Percentiles rank a stretch among this genome's conserved stretches.
phyloP scores from a whole-genome alignment of 2,113 vertebrate species.

The Ictidomys tridecemlineatus region DNA sequence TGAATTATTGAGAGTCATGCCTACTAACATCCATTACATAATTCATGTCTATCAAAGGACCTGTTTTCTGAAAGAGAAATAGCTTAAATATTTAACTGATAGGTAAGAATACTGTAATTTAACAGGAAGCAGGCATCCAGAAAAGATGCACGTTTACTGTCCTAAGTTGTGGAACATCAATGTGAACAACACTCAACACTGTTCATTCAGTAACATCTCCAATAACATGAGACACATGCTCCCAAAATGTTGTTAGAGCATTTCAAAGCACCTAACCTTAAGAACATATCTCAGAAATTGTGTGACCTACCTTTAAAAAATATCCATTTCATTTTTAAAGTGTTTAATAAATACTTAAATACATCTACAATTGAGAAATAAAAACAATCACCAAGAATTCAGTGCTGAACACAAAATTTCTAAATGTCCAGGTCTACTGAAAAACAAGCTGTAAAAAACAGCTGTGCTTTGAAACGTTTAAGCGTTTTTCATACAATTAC shows the following conservation, averaged over 20 bases:
- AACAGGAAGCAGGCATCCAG: slow-evolving; percentile 28
- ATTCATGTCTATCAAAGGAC: slow-evolving; percentile 41
- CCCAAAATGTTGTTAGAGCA: slow-evolving; percentile 8
- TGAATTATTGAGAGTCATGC: slow-evolving; percentile 58
- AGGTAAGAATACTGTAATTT: slow-evolving; percentile 35
- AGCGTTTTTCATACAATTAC: slow-evolving; percentile 49
- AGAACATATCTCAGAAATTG: slow-evolving; percentile 44
- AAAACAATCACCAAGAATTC: slow-evolving; percentile 51
- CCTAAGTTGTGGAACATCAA: slow-evolving; percentile 50
- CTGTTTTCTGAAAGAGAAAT: slow-evolving; percentile 50
- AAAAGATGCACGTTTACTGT: slow-evolving; percentile 55
- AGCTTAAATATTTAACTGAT: slow-evolving; percentile 26
- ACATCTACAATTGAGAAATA: slow-evolving; percentile 1
- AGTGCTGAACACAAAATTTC: slow-evolving; percentile 47
- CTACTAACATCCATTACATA: slow-evolving; percentile 65
- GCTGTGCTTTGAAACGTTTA: slow-evolving; percentile 51
- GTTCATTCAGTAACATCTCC: slow-evolving; percentile 29
- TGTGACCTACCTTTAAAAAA: neutral
- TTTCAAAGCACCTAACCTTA: neutral
- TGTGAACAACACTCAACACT: neutral
- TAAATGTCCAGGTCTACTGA: slow-evolving; percentile 45
- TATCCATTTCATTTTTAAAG: slow-evolving; percentile 7
- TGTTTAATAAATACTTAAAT: slow-evolving; percentile 31
- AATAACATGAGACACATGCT: neutral
- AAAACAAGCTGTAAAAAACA: slow-evolving; percentile 16